A percentile compares a stretch with the other conserved stretches of the same genome.
phyloP scores from a whole-genome alignment of 1,140 invertebrate genomes.

The Drosophila guanche region DNA sequence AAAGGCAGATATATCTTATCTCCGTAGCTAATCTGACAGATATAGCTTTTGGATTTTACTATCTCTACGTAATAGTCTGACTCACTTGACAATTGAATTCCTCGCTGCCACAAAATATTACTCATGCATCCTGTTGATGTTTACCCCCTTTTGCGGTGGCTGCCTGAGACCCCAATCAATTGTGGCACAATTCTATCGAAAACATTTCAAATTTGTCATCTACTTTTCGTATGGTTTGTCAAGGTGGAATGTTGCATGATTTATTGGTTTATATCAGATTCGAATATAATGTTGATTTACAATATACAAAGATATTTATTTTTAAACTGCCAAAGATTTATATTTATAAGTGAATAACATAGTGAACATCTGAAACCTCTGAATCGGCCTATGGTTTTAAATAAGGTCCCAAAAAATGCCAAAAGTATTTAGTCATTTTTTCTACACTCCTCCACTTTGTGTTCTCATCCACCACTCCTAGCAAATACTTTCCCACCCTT shows the following conservation, averaged over 20 bases:
- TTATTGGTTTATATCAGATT: slow-evolving; percentile 19
- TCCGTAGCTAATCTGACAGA: no score
- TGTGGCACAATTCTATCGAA: background rate
- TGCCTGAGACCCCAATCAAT: no score
- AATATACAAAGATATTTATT: slow-evolving; percentile 6
- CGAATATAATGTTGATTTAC: no score
- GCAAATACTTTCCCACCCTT: background rate
- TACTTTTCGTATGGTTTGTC: background rate
- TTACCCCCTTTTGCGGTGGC: background rate
- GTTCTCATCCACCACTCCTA: background rate
- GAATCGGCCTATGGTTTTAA: background rate
- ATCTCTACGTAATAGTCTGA: slow-evolving; percentile 5
- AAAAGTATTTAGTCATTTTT: background rate
- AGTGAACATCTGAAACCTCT: no score
- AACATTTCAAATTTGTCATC: slow-evolving; percentile 35
- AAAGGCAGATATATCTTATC: no score
- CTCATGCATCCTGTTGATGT: slow-evolving; percentile 47
- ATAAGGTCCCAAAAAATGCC: background rate
- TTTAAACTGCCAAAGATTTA: no score
- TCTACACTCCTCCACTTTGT: background rate
- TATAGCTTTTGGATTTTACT: background rate
- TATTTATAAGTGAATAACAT: no score
- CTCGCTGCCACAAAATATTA: slow-evolving; percentile 8
- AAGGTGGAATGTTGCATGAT: slow-evolving; percentile 24
- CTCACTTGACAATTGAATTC: slow-evolving; percentile 7